Percentiles rank a stretch among this genome's conserved stretches.
Conservation (phyloP, 1,140 invertebrate genomes). For the Homalodisca vitripennis region DNA sequence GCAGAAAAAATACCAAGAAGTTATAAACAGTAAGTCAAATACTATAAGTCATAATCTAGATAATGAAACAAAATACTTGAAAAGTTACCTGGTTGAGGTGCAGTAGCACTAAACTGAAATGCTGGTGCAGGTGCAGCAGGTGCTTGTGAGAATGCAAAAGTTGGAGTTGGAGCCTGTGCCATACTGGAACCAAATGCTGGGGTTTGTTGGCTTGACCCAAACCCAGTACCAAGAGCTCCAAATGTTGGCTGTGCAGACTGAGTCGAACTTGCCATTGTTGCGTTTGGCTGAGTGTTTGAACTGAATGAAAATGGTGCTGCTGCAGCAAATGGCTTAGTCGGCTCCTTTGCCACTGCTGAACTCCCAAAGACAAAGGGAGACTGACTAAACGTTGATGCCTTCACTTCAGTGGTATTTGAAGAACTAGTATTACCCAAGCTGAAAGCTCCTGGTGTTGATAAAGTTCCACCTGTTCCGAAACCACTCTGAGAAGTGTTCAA, state of each 20-base stretch:
- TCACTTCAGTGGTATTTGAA: not conserved
- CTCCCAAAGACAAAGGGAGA: not conserved
- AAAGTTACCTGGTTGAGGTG: conserved; percentile 2
- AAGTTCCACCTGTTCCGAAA: not conserved
- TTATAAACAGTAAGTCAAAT: no score
- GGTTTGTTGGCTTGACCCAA: not conserved
- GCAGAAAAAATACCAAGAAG: no score
- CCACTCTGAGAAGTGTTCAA: not conserved
- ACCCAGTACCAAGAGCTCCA: not conserved
- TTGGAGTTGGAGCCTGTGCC: not conserved
- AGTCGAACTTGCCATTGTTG: not conserved
- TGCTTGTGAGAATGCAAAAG: not conserved
- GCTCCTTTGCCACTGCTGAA: not conserved
- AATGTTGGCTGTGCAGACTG: not conserved
- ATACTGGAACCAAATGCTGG: not conserved
- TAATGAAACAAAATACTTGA: no score
- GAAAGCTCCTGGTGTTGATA: not conserved
- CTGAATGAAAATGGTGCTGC: conserved; percentile 2
- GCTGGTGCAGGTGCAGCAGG: not conserved
- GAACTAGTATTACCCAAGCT: not conserved
- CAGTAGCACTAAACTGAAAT: not conserved
- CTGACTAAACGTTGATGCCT: not conserved
- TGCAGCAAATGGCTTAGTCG: not conserved
- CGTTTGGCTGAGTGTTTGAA: not conserved
- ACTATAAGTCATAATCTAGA: no score